A percentile compares a stretch with the other conserved stretches of the same genome.
Conservation (phyloP, 2,113 vertebrate species). For the Stegastes partitus region DNA sequence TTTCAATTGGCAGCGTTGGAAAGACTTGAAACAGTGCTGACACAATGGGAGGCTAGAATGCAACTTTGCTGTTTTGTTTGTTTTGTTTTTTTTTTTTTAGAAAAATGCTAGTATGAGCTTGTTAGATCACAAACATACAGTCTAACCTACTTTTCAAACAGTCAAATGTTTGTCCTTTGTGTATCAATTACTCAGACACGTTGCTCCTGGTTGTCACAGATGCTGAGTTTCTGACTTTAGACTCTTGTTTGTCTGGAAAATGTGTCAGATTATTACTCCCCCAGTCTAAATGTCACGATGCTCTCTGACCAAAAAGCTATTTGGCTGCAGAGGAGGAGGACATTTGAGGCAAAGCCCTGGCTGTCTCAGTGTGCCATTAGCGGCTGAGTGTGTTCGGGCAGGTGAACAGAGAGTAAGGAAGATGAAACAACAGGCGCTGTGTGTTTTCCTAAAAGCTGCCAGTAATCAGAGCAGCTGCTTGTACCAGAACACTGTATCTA, state of each 20-base stretch:
- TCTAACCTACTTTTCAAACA: neutral
- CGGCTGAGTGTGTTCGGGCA: slow-evolving; percentile 22
- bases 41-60: neutral
- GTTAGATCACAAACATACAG: neutral
- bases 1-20: neutral
- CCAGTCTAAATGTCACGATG: slow-evolving; percentile 28
- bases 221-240: neutral
- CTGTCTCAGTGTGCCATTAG: slow-evolving; percentile 24
- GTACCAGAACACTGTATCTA: slow-evolving; percentile 1
- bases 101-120: neutral
- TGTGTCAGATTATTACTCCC: slow-evolving; percentile 6
- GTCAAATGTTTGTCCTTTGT: slow-evolving; percentile 20
- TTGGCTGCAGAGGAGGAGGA: slow-evolving; percentile 31
- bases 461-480: slow-evolving; percentile 28
- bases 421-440: slow-evolving; percentile 5
- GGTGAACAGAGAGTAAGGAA: slow-evolving; percentile 25
- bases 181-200: slow-evolving; percentile 10
- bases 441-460: slow-evolving; percentile 28
- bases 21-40: neutral
- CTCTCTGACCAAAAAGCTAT: slow-evolving; percentile 22
- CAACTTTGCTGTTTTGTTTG: too few species aligned
- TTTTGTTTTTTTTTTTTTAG: too few species aligned
- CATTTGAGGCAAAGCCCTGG: slow-evolving; percentile 27
- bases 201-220: neutral
- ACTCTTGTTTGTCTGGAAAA: slow-evolving; percentile 14